Percentiles rank a stretch among this genome's conserved stretches.
These are phyloP conservation scores for Montipora sp. DNA, from an alignment of 64 coral and sea anemone genomes.

Conservation along the genomic window DNA sequence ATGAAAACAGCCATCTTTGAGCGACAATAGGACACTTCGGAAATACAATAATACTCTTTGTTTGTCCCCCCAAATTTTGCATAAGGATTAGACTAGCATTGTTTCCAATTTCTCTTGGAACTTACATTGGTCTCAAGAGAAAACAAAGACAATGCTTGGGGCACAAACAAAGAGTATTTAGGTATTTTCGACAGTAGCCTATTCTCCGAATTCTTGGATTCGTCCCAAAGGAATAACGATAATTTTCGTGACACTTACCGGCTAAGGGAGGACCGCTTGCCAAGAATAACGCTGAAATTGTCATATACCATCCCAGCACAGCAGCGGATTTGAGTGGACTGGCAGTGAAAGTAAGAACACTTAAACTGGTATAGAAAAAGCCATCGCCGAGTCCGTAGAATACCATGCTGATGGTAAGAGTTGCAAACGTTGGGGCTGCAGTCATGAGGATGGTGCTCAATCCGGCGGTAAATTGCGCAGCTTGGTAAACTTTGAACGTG, in stretches of 20 bases:
- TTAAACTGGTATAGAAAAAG: constrained; percentile 2
- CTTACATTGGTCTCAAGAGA: too few species aligned
- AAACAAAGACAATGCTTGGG: too few species aligned
- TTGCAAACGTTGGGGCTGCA: neutral
- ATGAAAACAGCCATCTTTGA: too few species aligned
- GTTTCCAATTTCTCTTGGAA: too few species aligned
- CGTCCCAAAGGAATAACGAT: too few species aligned
- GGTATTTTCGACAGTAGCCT: too few species aligned
- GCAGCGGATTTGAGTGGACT: neutral
- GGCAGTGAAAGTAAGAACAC: neutral
- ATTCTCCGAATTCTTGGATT: too few species aligned
- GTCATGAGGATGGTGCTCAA: constrained; percentile 13
- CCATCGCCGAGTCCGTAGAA: constrained; percentile 30
- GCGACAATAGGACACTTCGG: too few species aligned
- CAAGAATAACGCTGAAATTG: neutral
- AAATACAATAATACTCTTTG: too few species aligned
- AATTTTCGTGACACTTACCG: neutral
- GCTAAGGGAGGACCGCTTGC: constrained; percentile 38
- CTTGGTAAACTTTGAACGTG: constrained; percentile 30
- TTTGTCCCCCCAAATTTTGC: too few species aligned
- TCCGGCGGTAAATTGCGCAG: neutral
- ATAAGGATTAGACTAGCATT: too few species aligned
- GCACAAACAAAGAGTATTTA: too few species aligned
- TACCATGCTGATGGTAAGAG: neutral
- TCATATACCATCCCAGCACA: constrained; percentile 18